Evolutionary conservation across 2,113 vertebrate genomes (phyloP), one percentile per base, ranked within the genome.

Genomic region (Erythrolamprus reginae): DNA sequence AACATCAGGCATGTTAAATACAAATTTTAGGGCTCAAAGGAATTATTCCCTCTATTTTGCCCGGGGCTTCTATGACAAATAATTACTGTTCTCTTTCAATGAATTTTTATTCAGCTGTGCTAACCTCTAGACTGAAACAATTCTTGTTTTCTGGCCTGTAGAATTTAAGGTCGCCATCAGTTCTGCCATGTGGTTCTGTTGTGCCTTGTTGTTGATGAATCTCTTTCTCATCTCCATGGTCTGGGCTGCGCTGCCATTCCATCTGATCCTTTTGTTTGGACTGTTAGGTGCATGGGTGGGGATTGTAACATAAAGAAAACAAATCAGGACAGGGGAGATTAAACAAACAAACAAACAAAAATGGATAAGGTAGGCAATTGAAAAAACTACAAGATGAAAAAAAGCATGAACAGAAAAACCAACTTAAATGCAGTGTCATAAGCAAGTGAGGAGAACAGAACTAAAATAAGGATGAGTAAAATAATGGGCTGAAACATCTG

Each of bases 181-280:
- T 97, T 96, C 96, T 97, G 96, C 98, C 97, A 96, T 98, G 97
- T 97, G 97, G 97, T 97, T 98, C 97, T 94, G 95, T 96, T 83
- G 96, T 93, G 92, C 96, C 93, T 96, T 93, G 97, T 93, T 96
- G 97, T 95, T 95, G 96, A 94, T 96, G 97, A 96, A 95, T 97
- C 95, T 98, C 97, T 96, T 92, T 96, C 96, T 99, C 97, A 87
- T 98, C 97, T 96, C 97, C 97, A 95, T 95, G 97, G 96, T 98
- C 98, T 97, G 96, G 98, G 96, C 96, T 97, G 96, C 98, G 97
- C 96, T 98, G 98, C 98, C 98, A 98, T 96, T 98, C 98, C 97
- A 98, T 97, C 98, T 99, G 98, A 97, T 99, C 98, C 97, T 98
- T 99, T 98, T 98, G 98, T 98, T 97, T 98, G 97, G 97, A 99